A percentile compares a stretch with the other conserved stretches of the same genome.
These are phyloP conservation scores for Hipparchia sbordonii DNA, from an alignment of 2,888 invertebrate genomes.

Conservation along the genomic window DNA sequence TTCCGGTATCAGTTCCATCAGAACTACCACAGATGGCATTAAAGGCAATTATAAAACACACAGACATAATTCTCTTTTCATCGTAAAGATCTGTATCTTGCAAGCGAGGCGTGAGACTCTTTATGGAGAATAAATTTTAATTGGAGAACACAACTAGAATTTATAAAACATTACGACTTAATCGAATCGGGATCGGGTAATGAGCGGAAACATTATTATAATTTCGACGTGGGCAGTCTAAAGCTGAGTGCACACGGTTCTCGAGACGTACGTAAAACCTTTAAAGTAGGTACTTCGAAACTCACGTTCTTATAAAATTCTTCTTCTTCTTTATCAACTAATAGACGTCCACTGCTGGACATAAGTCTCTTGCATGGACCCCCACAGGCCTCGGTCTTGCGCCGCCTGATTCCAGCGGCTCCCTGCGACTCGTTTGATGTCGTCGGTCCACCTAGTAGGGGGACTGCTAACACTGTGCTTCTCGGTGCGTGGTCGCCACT, in stretches of 20 bases:
- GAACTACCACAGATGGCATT: slow-evolving; percentile 59
- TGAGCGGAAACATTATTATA: slow-evolving; percentile 77
- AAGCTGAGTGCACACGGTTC: slow-evolving; percentile 15
- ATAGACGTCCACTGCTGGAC: too few relatives aligned
- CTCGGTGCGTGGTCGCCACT: too few relatives aligned
- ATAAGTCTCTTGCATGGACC: too few relatives aligned
- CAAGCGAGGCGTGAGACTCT: slow-evolving; percentile 57
- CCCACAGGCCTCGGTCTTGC: too few relatives aligned
- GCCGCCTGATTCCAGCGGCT: too few relatives aligned
- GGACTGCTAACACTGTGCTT: too few relatives aligned
- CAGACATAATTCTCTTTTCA: slow-evolving; percentile 60
- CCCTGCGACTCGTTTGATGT: too few relatives aligned
- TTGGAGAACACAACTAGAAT: slow-evolving; percentile 68
- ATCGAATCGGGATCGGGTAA: slow-evolving; percentile 73
- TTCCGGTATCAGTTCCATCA: slow-evolving; percentile 49
- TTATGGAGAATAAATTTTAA: slow-evolving; percentile 71
- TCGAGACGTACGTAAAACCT: not conserved
- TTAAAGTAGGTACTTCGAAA: not conserved
- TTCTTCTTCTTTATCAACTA: too few relatives aligned
- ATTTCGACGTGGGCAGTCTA: slow-evolving; percentile 67
- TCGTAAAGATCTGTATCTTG: slow-evolving; percentile 43
- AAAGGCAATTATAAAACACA: slow-evolving; percentile 67
- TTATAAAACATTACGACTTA: slow-evolving; percentile 75
- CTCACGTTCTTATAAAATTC: too few relatives aligned
- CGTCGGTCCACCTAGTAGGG: too few relatives aligned